Evolutionary conservation across 2,113 vertebrate genomes (phyloP), one percentile per base, ranked within the genome.

Genomic region (Pimephales promelas): DNA sequence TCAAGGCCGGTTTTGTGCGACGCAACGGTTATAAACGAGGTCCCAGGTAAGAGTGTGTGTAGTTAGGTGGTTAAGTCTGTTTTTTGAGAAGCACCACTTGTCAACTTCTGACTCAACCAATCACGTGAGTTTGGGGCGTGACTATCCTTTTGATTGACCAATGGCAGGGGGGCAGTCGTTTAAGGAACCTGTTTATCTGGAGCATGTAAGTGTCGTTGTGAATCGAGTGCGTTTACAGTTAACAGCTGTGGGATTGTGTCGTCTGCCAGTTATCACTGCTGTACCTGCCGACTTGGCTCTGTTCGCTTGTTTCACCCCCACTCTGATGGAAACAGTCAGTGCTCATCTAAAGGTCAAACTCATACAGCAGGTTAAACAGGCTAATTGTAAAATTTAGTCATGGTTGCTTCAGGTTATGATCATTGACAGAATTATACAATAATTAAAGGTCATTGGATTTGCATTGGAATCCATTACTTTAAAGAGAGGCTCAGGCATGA

Each of bases 301-400:
- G 40, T 40, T 40, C 8, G 40, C 40, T 40, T 40, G 40, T 40
- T 40, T 40, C 40, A 40, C 26, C 34, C 2, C 28, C 52, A 87
- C 92, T 93, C 93, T 92, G 93, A 93, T 92, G 92, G 93, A 92
- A 92, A 90, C 93, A 91, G 92, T 87, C 89, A 92, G 93, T 83
- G 84, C 90, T 89, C 86, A 88, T 88, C 86, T 87, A 94, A 94
- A 94, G 94, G 93, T 95, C 93, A 95, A 87, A 88, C 90, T 92
- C 93, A 92, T 93, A 93, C 91, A 86, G 93, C 89, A 93, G 93
- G 94, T 94, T 95, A 95, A 94, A 95, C 92, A 93, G 92, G 93
- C 91, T 92, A 92, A 92, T 93, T 92, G 91, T 85, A 90, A 87
- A 90, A 90, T 92, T 93, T 92, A 92, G 91, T 87, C 87, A 40